These are phyloP conservation scores for Arremon brunneinucha DNA, from an alignment of 2,797 vertebrate genomes.

Conservation along the genomic window DNA sequence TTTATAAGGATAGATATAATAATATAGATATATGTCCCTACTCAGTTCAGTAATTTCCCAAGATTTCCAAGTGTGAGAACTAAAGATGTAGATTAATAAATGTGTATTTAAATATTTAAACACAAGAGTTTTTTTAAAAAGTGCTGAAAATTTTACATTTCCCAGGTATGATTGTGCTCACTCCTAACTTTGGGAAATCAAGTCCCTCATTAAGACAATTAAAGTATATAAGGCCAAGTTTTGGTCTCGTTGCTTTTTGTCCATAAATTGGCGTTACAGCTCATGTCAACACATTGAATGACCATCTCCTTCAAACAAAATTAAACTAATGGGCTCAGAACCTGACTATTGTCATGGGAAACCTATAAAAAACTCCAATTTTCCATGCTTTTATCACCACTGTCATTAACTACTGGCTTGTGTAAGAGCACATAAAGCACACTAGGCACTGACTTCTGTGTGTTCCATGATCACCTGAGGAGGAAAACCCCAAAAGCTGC, in stretches of 20 bases:
- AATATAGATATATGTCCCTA: not conserved
- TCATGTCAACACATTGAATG: not conserved
- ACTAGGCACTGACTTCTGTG: not conserved
- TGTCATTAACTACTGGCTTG: not conserved
- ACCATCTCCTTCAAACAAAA: not conserved
- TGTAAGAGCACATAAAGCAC: not conserved
- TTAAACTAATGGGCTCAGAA: not conserved
- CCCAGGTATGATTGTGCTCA: rapidly evolving
- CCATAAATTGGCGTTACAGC: not conserved
- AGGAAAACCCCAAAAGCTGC: not conserved
- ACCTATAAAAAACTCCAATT: not conserved
- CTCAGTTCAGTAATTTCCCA: not conserved
- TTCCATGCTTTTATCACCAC: not conserved
- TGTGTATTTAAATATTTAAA: not conserved
- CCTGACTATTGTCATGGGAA: not conserved
- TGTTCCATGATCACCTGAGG: not conserved
- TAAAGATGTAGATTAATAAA: not conserved
- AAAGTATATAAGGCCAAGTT: not conserved
- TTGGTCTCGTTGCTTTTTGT: not conserved
- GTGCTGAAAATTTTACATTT: not conserved
- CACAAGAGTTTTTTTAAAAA: not conserved
- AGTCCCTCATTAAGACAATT: not conserved
- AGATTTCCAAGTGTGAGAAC: not conserved
- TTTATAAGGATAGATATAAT: not conserved
- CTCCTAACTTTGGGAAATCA: not conserved